A percentile compares a stretch with the other conserved stretches of the same genome.
Evolutionary conservation across 2,113 vertebrate genomes (phyloP).

Genomic region (Okapia johnstoni): DNA sequence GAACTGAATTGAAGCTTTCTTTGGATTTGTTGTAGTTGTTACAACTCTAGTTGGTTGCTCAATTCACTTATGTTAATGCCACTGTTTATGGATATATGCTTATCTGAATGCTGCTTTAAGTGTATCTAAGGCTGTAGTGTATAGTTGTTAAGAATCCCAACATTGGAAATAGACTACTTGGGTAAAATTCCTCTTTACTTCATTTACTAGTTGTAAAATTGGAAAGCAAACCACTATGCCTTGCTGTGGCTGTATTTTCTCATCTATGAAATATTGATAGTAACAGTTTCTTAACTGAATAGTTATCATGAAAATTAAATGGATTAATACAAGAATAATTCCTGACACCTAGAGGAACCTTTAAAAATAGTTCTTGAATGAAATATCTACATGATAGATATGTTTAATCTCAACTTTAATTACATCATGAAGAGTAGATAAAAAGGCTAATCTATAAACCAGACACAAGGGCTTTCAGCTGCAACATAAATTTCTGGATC

Average conservation of each 20-base stretch:
- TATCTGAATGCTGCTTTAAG: background rate
- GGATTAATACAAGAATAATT: background rate
- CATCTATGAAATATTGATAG: background rate
- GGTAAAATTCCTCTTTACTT: background rate
- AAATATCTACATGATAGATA: background rate
- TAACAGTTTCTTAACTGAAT: background rate
- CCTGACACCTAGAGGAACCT: background rate
- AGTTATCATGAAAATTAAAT: background rate
- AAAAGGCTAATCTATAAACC: background rate
- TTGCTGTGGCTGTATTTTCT: background rate
- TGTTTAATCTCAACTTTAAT: conserved; percentile 14
- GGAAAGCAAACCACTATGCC: background rate
- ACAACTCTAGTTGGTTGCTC: background rate
- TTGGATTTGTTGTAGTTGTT: background rate
- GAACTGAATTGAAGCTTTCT: background rate
- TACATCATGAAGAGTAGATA: background rate
- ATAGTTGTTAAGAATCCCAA: background rate
- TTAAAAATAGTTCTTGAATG: background rate
- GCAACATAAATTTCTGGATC: background rate
- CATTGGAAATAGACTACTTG: background rate
- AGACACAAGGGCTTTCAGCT: background rate
- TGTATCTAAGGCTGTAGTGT: background rate
- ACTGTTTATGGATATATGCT: background rate
- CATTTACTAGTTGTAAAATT: background rate
- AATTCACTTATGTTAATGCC: background rate